A percentile compares a stretch with the other conserved stretches of the same genome.
These are phyloP conservation scores for Rhynchophorus ferrugineus DNA, from an alignment of 1,140 invertebrate genomes.

Conservation along the genomic window DNA sequence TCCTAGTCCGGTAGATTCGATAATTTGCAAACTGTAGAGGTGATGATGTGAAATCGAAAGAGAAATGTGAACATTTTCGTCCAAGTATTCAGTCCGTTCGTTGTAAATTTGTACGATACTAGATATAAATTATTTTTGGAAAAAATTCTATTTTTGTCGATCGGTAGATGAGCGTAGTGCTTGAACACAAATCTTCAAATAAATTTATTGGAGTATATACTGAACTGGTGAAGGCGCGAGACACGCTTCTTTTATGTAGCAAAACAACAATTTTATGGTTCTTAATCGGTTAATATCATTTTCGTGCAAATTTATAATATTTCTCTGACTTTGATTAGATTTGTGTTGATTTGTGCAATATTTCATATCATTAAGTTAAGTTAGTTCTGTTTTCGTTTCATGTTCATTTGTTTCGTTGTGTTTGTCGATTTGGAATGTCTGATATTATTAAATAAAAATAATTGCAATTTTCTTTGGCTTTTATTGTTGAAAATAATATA, in stretches of 20 bases:
- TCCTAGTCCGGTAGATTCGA: background rate
- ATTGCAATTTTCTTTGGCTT: no score
- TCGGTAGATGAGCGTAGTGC: no score
- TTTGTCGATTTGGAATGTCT: no score
- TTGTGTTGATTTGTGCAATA: background rate
- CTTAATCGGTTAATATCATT: no score
- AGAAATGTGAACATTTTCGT: background rate
- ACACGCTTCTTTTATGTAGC: background rate
- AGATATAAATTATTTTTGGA: background rate
- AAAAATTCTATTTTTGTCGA: background rate
- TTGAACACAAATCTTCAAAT: no score
- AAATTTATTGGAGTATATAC: background rate
- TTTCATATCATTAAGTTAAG: slow-evolving; percentile 1
- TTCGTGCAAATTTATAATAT: background rate
- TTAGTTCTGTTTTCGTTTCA: no score
- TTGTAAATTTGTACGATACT: background rate
- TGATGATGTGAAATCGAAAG: background rate
- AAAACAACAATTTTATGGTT: background rate
- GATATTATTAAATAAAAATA: no score
- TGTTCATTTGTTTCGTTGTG: no score
- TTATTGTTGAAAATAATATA: no score
- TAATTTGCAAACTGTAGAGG: background rate
- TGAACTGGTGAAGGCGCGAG: background rate
- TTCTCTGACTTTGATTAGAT: background rate
- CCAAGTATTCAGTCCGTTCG: background rate